These are phyloP conservation scores for Ceryle rudis DNA, from an alignment of 2,797 vertebrate genomes.

Conservation along the genomic window DNA sequence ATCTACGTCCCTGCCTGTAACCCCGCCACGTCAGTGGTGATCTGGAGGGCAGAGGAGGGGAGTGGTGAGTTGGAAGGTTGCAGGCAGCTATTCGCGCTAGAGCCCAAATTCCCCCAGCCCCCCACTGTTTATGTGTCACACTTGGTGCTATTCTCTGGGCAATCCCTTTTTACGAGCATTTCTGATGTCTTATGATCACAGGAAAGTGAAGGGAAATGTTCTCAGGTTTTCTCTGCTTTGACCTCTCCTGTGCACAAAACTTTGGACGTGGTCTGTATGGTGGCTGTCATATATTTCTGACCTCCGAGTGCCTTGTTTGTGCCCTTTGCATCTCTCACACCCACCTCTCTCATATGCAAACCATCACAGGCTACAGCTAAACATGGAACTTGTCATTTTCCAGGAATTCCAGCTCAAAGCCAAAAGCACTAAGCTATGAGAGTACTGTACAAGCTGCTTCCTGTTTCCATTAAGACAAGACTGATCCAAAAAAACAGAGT, in stretches of 20 bases:
- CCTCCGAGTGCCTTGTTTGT: not conserved
- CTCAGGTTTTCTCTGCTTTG: not conserved
- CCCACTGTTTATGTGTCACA: fast-evolving
- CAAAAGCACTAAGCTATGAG: not conserved
- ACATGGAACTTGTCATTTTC: conserved; percentile 1
- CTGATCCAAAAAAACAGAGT: not conserved
- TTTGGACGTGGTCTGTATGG: not conserved
- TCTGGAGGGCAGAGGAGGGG: not conserved
- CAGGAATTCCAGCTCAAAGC: not conserved
- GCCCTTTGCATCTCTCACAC: not conserved
- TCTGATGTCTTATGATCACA: fast-evolving
- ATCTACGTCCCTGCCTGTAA: not conserved
- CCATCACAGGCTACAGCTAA: not conserved
- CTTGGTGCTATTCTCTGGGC: not conserved
- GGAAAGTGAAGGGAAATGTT: not conserved
- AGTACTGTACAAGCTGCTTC: not conserved
- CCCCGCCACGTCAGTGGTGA: not conserved
- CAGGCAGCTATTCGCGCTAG: fast-evolving
- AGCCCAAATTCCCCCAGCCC: not conserved
- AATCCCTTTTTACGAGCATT: not conserved
- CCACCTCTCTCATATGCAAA: not conserved
- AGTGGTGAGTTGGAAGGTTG: not conserved
- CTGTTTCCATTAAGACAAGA: not conserved
- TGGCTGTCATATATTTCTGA: not conserved
- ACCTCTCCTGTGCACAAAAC: not conserved